Conservation (phyloP, 1,140 invertebrate species). For the Trissolcus basalis region DNA sequence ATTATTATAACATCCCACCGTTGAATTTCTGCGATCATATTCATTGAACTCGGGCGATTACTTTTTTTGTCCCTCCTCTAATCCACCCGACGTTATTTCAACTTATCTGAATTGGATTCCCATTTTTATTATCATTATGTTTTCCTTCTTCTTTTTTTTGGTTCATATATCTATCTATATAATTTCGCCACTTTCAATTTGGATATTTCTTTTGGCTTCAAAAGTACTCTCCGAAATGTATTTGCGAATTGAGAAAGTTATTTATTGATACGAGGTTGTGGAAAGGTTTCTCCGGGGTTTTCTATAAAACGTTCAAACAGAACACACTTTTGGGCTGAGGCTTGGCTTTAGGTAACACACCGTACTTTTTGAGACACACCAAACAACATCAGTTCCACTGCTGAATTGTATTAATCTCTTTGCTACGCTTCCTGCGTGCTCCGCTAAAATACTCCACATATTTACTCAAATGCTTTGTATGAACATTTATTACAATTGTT, state of each 20-base stretch:
- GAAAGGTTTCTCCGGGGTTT: constrained; percentile 4
- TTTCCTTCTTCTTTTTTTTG: no score
- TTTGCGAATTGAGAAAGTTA: constrained; percentile 27
- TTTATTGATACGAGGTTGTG: background rate
- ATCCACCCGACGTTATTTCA: no score
- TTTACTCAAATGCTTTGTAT: constrained; percentile 10
- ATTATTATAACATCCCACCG: constrained; percentile 39
- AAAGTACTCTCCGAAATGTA: constrained; percentile 22
- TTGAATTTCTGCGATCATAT: constrained; percentile 28
- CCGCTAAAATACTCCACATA: constrained; percentile 25
- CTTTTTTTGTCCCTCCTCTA: background rate
- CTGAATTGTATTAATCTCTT: constrained; percentile 42
- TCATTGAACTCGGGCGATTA: background rate
- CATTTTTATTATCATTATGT: no score
- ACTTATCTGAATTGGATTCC: no score
- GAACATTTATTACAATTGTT: constrained; percentile 21
- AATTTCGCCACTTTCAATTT: background rate
- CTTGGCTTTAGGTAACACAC: constrained; percentile 13
- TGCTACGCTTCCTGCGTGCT: constrained; percentile 8
- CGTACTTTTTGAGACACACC: constrained; percentile 24
- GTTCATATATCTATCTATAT: no score
- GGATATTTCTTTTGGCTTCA: constrained; percentile 10
- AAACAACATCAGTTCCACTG: constrained; percentile 31
- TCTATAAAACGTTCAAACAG: constrained; percentile 21
- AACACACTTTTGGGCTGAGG: background rate